phyloP scores from a whole-genome alignment of 2,888 invertebrate species.

The Microdon myrmicae region DNA sequence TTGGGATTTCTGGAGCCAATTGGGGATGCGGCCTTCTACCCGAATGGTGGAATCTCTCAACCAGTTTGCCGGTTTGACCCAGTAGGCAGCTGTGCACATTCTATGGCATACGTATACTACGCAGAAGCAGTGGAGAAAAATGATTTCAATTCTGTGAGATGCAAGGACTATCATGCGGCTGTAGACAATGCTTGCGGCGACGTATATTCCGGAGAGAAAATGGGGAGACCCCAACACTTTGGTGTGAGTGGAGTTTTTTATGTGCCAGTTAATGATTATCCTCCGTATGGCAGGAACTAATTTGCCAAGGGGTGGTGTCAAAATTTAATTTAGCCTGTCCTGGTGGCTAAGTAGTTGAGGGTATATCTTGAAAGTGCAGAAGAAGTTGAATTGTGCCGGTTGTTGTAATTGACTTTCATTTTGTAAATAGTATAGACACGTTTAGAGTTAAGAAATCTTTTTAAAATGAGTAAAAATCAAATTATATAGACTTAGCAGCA shows the following conservation, averaged over 20 bases:
- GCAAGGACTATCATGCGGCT: constrained; percentile 60
- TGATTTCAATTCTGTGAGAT: constrained; percentile 57
- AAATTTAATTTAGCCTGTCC: no score
- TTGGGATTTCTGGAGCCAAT: constrained; percentile 62
- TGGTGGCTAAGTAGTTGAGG: no score
- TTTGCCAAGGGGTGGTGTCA: no score
- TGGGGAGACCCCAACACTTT: constrained; percentile 58
- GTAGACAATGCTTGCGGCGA: constrained; percentile 56
- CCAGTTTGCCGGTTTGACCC: constrained; percentile 67
- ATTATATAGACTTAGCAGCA: no score
- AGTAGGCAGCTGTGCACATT: constrained; percentile 66
- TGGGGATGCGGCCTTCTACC: constrained; percentile 69
- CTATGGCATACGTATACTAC: constrained; percentile 65
- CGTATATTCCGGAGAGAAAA: constrained; percentile 56
- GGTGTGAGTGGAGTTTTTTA: constrained; percentile 59
- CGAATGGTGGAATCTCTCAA: constrained; percentile 70
- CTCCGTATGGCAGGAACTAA: constrained; percentile 56
- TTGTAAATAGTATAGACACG: no score
- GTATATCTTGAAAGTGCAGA: no score
- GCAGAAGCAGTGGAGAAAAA: constrained; percentile 65
- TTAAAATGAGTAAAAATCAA: no score
- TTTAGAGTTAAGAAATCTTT: no score
- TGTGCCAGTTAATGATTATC: constrained; percentile 57
- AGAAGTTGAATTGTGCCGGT: no score
- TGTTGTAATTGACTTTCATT: no score